Percentiles rank a stretch among this genome's conserved stretches.
Conservation (phyloP, 2,113 vertebrate species). For the human region DNA sequence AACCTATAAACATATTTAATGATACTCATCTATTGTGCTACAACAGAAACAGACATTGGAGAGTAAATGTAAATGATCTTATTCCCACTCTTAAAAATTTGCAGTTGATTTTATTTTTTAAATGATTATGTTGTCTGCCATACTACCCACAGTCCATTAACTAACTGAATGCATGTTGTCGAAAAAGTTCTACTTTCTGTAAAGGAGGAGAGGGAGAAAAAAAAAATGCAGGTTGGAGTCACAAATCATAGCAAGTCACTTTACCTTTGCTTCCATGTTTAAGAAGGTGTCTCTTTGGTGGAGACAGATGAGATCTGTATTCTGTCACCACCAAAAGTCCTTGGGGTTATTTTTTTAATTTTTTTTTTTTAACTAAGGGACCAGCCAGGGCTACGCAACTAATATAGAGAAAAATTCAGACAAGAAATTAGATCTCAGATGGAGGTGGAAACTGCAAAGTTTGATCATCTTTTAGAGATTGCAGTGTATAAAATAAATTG, state of each 20-base stretch:
- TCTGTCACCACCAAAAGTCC: neutral
- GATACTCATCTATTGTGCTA: neutral
- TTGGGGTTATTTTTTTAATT: neutral
- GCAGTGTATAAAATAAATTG: neutral
- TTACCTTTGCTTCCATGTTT: neutral
- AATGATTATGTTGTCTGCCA: neutral
- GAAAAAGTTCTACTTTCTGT: neutral
- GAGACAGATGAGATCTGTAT: constrained; percentile 22
- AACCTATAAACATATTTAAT: neutral
- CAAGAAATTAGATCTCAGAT: neutral
- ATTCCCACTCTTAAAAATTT: neutral
- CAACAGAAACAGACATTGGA: neutral
- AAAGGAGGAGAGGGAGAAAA: neutral
- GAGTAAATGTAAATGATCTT: neutral
- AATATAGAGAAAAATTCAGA: neutral
- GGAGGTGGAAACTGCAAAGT: neutral
- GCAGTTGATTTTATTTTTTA: neutral
- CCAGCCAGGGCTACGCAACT: neutral
- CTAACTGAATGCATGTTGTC: neutral
- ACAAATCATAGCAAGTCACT: constrained; percentile 2
- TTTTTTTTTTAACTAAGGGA: neutral
- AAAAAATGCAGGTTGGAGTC: neutral
- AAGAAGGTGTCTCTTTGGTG: constrained; percentile 12
- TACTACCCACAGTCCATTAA: neutral
- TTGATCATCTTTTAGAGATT: neutral